These are phyloP conservation scores for human (Homo sapiens) DNA, from an alignment of 2,113 vertebrate genomes.

Conservation along the genomic window GRCh38 chr2:79877501-79878000, in stretches of 20 bases:
- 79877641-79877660: not conserved
- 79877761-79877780: not conserved
- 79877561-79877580: conserved; percentile 37
- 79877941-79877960: no score
- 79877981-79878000: no score
- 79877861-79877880: no score
- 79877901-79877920: no score
- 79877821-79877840: not conserved
- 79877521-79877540: not conserved
- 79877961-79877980: no score
- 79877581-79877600: conserved; percentile 5
- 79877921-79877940: no score
- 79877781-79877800: not conserved
- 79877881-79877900: no score
- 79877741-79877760: not conserved
- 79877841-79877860: no score
- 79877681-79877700: not conserved
- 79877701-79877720: not conserved
- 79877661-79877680: not conserved
- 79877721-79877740: not conserved
- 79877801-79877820: not conserved
- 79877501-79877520: not conserved
- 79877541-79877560: not conserved
- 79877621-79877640: conserved; percentile 1
- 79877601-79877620: not conserved